These are phyloP conservation scores for Trissolcus brochymenae DNA, from an alignment of 2,888 invertebrate genomes.

Conservation along the genomic window DNA sequence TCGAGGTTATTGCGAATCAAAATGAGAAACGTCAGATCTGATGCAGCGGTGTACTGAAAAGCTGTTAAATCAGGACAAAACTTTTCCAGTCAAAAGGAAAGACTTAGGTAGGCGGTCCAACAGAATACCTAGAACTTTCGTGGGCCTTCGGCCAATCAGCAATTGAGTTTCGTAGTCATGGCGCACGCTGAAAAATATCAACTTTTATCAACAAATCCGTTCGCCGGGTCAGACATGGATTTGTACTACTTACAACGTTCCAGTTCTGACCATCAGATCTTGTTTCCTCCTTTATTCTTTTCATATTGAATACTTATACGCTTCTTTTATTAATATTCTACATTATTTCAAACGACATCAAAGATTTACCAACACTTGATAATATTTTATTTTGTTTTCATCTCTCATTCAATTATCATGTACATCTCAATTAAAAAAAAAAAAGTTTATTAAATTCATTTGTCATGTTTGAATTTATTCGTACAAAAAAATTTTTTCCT, in stretches of 20 bases:
- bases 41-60: conserved; percentile 32
- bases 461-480: too few species aligned
- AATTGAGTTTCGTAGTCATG: conserved; percentile 44
- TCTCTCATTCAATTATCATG: too few species aligned
- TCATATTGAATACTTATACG: too few species aligned
- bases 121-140: conserved; percentile 72
- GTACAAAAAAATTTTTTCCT: too few species aligned
- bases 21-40: conserved; percentile 39
- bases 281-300: background rate
- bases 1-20: conserved; percentile 29
- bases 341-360: too few species aligned
- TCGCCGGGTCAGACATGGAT: conserved; percentile 56
- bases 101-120: conserved; percentile 69
- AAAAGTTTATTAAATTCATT: too few species aligned
- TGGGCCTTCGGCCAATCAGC: conserved; percentile 70
- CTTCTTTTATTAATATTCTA: too few species aligned
- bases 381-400: too few species aligned
- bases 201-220: conserved; percentile 63
- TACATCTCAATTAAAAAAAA: too few species aligned
- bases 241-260: conserved; percentile 62
- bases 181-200: conserved; percentile 61
- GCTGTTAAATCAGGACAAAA: conserved; percentile 65
- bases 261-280: conserved; percentile 51
- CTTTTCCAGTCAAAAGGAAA: conserved; percentile 66
- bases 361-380: too few species aligned